These are phyloP conservation scores for Cosmia pyralina DNA, from an alignment of 2,888 invertebrate species.

Conservation along the genomic window DNA sequence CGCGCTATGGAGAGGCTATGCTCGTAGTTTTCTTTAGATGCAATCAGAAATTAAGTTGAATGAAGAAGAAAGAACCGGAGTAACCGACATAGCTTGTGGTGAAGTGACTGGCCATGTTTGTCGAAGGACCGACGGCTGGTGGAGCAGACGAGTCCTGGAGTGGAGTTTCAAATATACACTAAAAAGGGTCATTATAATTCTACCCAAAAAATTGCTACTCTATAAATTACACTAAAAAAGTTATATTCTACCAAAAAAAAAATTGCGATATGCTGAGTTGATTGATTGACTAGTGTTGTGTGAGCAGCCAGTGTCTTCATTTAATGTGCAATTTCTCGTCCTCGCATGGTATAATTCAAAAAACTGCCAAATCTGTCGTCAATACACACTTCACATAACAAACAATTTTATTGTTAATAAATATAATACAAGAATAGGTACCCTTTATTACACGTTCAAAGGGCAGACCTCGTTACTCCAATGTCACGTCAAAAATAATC, in stretches of 20 bases:
- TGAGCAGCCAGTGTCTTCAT: too few relatives aligned
- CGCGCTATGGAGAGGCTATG: neutral
- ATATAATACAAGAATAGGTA: neutral
- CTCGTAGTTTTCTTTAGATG: neutral
- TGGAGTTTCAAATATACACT: too few relatives aligned
- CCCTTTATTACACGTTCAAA: neutral
- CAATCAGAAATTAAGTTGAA: neutral
- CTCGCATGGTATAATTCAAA: neutral
- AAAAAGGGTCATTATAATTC: too few relatives aligned
- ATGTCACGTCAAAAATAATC: slow-evolving; percentile 46
- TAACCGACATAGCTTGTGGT: neutral
- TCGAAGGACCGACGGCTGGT: neutral
- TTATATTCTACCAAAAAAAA: too few relatives aligned
- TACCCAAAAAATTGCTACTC: too few relatives aligned
- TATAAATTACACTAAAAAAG: too few relatives aligned
- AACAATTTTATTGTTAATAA: neutral
- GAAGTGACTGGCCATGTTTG: neutral
- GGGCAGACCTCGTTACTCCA: slow-evolving; percentile 30
- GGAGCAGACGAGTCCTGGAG: neutral
- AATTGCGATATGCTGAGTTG: too few relatives aligned
- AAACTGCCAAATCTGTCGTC: neutral
- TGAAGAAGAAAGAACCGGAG: neutral
- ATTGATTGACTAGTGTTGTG: too few relatives aligned
- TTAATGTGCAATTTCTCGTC: too few relatives aligned
- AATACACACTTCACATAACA: neutral